Conservation (phyloP, 2,113 vertebrate genomes). For the Poecilia latipinna region DNA sequence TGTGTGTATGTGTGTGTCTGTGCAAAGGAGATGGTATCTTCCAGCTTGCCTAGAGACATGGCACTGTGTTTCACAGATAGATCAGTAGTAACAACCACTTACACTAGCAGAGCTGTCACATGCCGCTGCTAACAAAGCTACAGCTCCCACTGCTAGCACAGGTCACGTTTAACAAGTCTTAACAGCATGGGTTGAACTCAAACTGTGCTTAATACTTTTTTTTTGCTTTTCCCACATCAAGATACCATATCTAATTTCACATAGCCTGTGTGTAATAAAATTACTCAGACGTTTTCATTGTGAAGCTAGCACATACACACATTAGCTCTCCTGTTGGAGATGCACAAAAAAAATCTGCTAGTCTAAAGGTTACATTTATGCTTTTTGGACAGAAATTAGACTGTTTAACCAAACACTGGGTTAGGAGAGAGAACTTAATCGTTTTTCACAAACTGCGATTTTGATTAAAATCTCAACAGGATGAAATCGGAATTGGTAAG, state of each 20-base stretch:
- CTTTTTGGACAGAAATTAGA: no score
- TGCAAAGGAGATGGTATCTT: conserved; percentile 55
- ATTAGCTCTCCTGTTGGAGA: not conserved
- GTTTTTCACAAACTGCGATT: no score
- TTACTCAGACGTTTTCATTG: not conserved
- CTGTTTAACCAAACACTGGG: no score
- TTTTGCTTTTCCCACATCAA: conserved; percentile 30
- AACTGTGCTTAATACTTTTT: conserved; percentile 54
- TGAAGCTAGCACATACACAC: no score
- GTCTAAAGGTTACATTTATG: no score
- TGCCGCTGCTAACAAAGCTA: conserved; percentile 68
- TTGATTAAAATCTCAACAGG: no score
- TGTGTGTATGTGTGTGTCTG: conserved; percentile 11
- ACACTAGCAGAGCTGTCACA: conserved; percentile 70
- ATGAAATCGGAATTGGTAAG: no score
- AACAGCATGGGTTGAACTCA: conserved; percentile 59
- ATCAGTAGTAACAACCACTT: conserved; percentile 72
- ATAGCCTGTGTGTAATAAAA: not conserved
- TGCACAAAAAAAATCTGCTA: not conserved
- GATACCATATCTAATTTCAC: conserved; percentile 46
- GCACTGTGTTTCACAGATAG: conserved; percentile 73
- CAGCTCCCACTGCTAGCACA: conserved; percentile 67
- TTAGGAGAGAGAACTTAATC: no score
- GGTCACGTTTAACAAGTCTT: conserved; percentile 71
- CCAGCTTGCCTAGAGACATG: conserved; percentile 71